Evolutionary conservation across 2,888 invertebrate genomes (phyloP), one percentile per base, ranked within the genome.

Genomic region (Sinhomidia bicolor): DNA sequence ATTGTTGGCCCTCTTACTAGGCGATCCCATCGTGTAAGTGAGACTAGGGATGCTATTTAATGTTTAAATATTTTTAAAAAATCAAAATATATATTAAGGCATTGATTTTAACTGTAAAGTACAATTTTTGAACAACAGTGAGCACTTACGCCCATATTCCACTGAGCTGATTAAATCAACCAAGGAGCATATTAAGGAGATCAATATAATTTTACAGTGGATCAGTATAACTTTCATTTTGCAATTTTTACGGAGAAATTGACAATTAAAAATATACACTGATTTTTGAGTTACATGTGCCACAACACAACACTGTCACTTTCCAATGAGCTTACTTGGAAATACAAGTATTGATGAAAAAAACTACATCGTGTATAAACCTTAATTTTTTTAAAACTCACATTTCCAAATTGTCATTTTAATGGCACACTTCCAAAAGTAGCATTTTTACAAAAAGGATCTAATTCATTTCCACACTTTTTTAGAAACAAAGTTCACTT

Each of bases 71-170:
- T 17, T 10, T 9, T 14, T 17, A 14, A 32, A 1, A 65, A 47
- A 9, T 47, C 47, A 47, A 47, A 47, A 47, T 12, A 47, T n/a
- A n/a, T n/a, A n/a, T n/a, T n/a, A n/a, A n/a, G n/a, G n/a, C n/a
- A n/a, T n/a, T n/a, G n/a, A n/a, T n/a, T n/a, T n/a, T n/a, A n/a
- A n/a, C n/a, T n/a, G n/a, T n/a, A n/a, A n/a, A n/a, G n/a, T n/a
- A n/a, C n/a, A n/a, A n/a, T n/a, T n/a, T n/a, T n/a, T n/a, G n/a
- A 17, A 17, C 10, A 17, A n/a, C 17, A 57, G 7, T 57, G 7
- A n/a, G 1, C 57, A 82, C 90, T 88, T 90, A 90, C 90, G 90
- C 57, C 90, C 90, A 82, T 90, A 90, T n/a, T 85, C 44, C 20
- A 90, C 85, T 62, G 88, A 60, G 29, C 36, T 80, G 68, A 41